A percentile compares a stretch with the other conserved stretches of the same genome.
phyloP scores from a whole-genome alignment of 2,113 vertebrate species.

The Pristiophorus japonicus region DNA sequence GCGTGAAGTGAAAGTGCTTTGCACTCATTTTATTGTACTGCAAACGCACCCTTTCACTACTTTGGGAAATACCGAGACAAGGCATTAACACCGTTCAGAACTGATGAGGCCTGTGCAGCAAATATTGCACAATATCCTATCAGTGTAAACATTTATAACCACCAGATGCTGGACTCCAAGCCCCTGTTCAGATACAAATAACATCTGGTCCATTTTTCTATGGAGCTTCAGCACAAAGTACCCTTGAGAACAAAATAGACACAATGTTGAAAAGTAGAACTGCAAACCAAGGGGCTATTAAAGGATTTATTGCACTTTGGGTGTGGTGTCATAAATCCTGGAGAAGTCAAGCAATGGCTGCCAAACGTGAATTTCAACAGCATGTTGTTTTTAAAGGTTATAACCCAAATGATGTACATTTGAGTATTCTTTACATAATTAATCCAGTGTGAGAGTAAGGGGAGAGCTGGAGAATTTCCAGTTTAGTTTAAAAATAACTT shows the following conservation, averaged over 20 bases:
- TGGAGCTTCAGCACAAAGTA: conserved; percentile 75
- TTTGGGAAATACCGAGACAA: neutral
- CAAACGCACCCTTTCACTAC: neutral
- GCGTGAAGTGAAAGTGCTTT: neutral
- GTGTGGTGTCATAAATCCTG: conserved; percentile 74
- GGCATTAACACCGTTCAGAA: conserved; percentile 50
- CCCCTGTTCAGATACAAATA: conserved; percentile 67
- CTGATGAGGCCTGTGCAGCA: conserved; percentile 57
- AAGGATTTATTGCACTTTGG: conserved; percentile 74
- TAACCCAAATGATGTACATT: conserved; percentile 70
- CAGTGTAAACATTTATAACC: conserved; percentile 77
- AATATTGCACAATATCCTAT: conserved; percentile 71
- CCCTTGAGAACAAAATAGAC: conserved; percentile 59
- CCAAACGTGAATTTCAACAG: conserved; percentile 79
- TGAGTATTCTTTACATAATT: conserved; percentile 73
- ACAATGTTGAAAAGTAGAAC: conserved; percentile 43
- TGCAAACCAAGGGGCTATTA: conserved; percentile 72
- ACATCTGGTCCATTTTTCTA: conserved; percentile 78
- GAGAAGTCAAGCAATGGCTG: conserved; percentile 63
- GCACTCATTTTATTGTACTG: neutral
- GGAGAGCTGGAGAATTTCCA: conserved; percentile 62
- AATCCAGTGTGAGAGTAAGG: conserved; percentile 67
- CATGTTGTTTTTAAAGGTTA: conserved; percentile 73
- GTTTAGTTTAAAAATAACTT: conserved; percentile 70
- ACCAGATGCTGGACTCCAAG: conserved; percentile 64